Conservation (phyloP, 2,888 invertebrate species). For the Drosophila ezoana region DNA sequence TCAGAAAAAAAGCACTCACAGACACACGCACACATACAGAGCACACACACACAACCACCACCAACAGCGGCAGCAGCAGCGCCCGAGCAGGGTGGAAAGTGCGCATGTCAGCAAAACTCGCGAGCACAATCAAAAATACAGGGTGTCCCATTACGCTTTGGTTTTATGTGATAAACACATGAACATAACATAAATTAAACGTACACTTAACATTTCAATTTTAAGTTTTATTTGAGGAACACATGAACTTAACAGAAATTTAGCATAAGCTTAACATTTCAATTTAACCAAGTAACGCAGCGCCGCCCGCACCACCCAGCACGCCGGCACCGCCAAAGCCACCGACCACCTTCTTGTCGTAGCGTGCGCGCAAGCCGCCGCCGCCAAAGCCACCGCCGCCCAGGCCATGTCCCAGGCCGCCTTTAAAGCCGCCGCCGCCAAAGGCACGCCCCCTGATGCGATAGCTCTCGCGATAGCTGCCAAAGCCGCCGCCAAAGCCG, state of each 20-base stretch:
- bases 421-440: constrained; percentile 62
- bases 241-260: too few species aligned
- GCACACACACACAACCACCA: constrained; percentile 8
- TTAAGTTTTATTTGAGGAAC: too few species aligned
- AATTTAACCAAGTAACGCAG: constrained; percentile 26
- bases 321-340: constrained; percentile 65
- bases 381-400: constrained; percentile 54
- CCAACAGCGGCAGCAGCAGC: constrained; percentile 14
- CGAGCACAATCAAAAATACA: constrained; percentile 40
- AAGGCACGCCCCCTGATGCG: constrained; percentile 72
- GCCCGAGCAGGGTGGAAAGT: constrained; percentile 63
- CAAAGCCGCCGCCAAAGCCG: constrained; percentile 72
- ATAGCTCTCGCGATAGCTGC: constrained; percentile 73
- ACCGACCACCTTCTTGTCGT: constrained; percentile 61
- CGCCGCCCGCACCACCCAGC: constrained; percentile 48
- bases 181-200: too few species aligned
- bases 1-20: constrained; percentile 35
- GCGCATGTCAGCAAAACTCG: constrained; percentile 77
- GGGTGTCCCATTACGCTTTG: constrained; percentile 10
- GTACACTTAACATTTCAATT: too few species aligned
- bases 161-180: constrained; percentile 30
- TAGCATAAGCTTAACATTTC: too few species aligned
- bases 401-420: constrained; percentile 52
- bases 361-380: constrained; percentile 67
- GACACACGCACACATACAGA: too few species aligned